Evolutionary conservation across 2,113 vertebrate genomes (phyloP).

Genomic region (Embiotoca jacksoni): DNA sequence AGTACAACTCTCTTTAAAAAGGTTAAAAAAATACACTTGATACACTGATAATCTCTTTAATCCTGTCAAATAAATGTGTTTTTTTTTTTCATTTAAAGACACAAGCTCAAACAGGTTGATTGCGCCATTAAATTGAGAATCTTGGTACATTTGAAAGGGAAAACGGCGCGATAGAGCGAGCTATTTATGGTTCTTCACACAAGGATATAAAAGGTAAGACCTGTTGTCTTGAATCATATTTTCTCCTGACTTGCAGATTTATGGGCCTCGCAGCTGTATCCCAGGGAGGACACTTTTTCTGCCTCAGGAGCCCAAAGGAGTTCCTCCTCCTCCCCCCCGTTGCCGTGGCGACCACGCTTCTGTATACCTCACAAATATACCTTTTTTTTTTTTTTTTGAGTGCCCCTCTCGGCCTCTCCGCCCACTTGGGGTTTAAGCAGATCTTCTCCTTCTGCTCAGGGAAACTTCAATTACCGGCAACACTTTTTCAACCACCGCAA

Average conservation of each 20-base stretch:
- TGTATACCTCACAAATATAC: constrained; percentile 77
- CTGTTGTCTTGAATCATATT: constrained; percentile 66
- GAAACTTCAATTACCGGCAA: constrained; percentile 82
- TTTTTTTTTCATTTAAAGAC: too few species aligned
- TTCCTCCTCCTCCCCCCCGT: constrained; percentile 41
- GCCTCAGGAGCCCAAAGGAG: constrained; percentile 63
- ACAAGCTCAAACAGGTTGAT: background rate
- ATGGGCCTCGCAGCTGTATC: constrained; percentile 45
- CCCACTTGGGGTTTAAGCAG: constrained; percentile 65
- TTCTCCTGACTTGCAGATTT: constrained; percentile 62
- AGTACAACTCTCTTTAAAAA: background rate
- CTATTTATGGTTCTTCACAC: constrained; percentile 31
- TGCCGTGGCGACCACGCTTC: constrained; percentile 63
- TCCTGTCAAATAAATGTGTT: too few species aligned
- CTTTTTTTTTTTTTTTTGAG: constrained; percentile 11
- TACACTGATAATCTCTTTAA: too few species aligned
- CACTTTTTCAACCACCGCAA: constrained; percentile 73
- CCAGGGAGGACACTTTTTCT: constrained; percentile 64
- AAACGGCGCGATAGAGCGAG: constrained; percentile 2
- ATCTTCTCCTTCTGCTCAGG: constrained; percentile 71
- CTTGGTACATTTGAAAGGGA: constrained; percentile 12
- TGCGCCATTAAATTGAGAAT: background rate
- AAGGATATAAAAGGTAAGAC: constrained; percentile 77
- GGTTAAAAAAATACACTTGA: background rate
- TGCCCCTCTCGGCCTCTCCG: constrained; percentile 50